Conservation (phyloP, 1,140 invertebrate species). For the Dendroctonus ponderosae region DNA sequence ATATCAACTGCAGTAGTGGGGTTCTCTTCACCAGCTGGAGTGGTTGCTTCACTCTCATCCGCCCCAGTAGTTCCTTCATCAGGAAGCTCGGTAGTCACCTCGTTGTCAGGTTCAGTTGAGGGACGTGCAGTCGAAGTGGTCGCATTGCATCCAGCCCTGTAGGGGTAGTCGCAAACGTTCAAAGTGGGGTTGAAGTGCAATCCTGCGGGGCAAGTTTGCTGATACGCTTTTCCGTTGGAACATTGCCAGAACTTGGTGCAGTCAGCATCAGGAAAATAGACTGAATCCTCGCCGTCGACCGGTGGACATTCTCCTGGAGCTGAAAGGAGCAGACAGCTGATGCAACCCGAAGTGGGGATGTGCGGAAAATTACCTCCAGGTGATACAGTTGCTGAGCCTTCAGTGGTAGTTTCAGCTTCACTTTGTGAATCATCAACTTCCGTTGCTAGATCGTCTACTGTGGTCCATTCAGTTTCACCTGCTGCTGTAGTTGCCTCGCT, state of each 20-base stretch:
- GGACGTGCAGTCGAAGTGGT: too few species aligned
- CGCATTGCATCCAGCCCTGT: constrained; percentile 23
- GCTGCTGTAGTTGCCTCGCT: neutral
- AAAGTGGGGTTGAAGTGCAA: constrained; percentile 56
- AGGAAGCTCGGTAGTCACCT: too few species aligned
- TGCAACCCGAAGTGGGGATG: too few species aligned
- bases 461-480: too few species aligned
- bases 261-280: too few species aligned
- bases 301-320: constrained; percentile 38
- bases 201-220: constrained; percentile 52
- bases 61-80: neutral
- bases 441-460: too few species aligned
- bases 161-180: constrained; percentile 57
- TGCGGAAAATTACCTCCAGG: too few species aligned
- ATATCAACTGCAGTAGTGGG: neutral
- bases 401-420: neutral
- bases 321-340: too few species aligned
- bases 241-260: constrained; percentile 62
- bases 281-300: constrained; percentile 37
- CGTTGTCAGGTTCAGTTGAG: too few species aligned
- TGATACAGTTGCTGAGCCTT: constrained; percentile 40
- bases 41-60: neutral
- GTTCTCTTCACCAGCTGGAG: too few species aligned
- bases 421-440: too few species aligned
- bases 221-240: constrained; percentile 51